Evolutionary conservation across 2,888 invertebrate species (phyloP).

Genomic region (Panopea generosa): DNA sequence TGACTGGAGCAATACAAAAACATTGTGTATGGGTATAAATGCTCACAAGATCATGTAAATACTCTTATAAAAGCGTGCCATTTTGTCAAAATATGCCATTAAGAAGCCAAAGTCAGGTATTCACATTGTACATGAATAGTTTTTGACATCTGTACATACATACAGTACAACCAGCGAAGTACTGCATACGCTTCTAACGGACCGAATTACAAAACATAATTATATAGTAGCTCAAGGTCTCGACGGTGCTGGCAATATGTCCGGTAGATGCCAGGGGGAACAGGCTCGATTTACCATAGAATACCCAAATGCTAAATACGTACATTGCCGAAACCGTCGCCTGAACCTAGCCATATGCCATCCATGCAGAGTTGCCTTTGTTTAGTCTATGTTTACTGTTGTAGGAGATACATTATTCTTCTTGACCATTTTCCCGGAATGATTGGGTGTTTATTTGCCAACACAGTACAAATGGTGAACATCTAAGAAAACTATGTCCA

Average conservation of each 20-base stretch:
- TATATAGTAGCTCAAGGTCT: slow-evolving; percentile 20
- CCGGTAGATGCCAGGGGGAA: slow-evolving; percentile 14
- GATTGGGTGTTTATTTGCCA: background rate
- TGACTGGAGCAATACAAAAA: too few relatives aligned
- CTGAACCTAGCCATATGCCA: slow-evolving; percentile 34
- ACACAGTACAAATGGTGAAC: slow-evolving; percentile 8
- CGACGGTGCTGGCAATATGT: slow-evolving; percentile 29
- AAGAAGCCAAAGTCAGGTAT: background rate
- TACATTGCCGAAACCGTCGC: slow-evolving; percentile 18
- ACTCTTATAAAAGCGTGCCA: too few relatives aligned
- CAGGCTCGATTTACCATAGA: slow-evolving; percentile 10
- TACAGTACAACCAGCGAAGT: slow-evolving; percentile 6
- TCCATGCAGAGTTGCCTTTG: slow-evolving; percentile 15
- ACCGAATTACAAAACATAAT: slow-evolving; percentile 11
- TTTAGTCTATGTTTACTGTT: slow-evolving; percentile 23
- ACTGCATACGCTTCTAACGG: slow-evolving; percentile 3
- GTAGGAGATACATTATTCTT: slow-evolving; percentile 25
- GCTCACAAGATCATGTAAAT: too few relatives aligned
- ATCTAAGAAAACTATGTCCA: slow-evolving; percentile 10
- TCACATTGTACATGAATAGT: slow-evolving; percentile 1
- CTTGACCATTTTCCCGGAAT: slow-evolving; percentile 13
- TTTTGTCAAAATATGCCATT: too few relatives aligned
- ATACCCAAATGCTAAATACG: slow-evolving; percentile 18
- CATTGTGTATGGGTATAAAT: too few relatives aligned
- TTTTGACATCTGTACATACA: slow-evolving; percentile 18